Evolutionary conservation across 2,113 vertebrate species (phyloP).

Genomic region (Circaetus gallicus): DNA sequence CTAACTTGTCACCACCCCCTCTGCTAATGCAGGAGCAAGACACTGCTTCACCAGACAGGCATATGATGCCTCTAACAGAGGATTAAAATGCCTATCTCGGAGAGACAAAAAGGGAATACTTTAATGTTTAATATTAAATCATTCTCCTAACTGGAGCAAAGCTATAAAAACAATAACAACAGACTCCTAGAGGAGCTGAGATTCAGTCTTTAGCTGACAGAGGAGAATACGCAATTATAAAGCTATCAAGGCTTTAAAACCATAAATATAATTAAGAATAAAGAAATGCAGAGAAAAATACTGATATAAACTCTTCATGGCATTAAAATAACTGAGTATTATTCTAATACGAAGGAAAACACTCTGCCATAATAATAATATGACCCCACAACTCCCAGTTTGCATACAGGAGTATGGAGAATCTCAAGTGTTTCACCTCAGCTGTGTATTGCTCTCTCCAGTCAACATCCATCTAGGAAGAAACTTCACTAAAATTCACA

Average conservation of each 20-base stretch:
- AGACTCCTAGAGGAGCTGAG: slow-evolving; percentile 59
- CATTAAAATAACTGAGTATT: background rate
- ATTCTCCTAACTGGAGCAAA: slow-evolving; percentile 57
- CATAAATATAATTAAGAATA: slow-evolving; percentile 70
- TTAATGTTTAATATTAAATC: slow-evolving; percentile 67
- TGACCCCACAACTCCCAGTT: background rate
- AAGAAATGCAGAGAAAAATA: slow-evolving; percentile 43
- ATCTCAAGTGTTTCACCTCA: background rate
- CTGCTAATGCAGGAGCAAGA: background rate
- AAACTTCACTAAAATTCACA: background rate
- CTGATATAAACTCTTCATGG: background rate
- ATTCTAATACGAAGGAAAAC: background rate
- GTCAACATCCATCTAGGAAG: background rate
- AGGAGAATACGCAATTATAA: slow-evolving; percentile 62
- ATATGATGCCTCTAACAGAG: background rate
- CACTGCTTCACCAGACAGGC: background rate
- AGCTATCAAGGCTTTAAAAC: slow-evolving; percentile 63
- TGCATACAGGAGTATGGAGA: background rate
- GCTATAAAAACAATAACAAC: slow-evolving; percentile 67
- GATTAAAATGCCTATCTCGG: slow-evolving; percentile 46
- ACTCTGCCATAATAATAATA: background rate
- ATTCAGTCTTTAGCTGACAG: slow-evolving; percentile 63
- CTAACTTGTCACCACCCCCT: background rate
- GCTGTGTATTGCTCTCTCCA: background rate
- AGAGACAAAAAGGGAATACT: slow-evolving; percentile 55